Evolutionary conservation across 2,113 vertebrate genomes (phyloP), one percentile per base, ranked within the genome.

Genomic region (Barnardius zonarius): DNA sequence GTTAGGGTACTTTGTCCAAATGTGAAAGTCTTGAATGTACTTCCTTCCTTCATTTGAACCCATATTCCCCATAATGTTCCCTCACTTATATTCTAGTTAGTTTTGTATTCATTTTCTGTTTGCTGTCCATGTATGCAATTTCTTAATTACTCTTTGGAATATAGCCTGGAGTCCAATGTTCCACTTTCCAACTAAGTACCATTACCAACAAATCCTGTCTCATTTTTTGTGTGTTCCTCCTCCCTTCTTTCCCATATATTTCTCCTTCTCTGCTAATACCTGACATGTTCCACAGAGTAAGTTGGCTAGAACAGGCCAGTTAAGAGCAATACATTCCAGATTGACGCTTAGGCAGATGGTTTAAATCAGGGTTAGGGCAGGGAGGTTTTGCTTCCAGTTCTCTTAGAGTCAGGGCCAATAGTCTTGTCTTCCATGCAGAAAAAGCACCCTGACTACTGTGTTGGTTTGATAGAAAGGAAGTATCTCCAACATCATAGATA

Each of bases 1-100:
- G 3, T 81, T 74, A 44, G 33, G 16, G 11, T 31, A 62, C 31
- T 83, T 90, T 31, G 15, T 91, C 39, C 33, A 44, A 81, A 69
- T 0, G 0, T 35, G 30, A 24, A 86, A 74, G 20, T 33, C 49
- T 69, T 0, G 0, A 7, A 48, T 89, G 48, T 24, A 77, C 4
- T 75, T 78, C 22, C 33, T 80, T 83, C 30, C n/a, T 64, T 88
- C 14, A 30, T 84, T 67, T 86, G 19, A 61, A 69, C 11, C 17
- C 10, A 3, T 48, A 17, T 8, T 86, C 11, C 11, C 12, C 14
- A 17, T 27, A 70, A 59, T 33, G 16, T 33, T 16, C 8, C 37
- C 30, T 86, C 7, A 7, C 8, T 69, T 76, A 28, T 7, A 44
- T 79, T 93, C 28, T 76, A 49, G 4, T 5, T 15, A 74, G 11